These are phyloP conservation scores for Cynopterus brachyotis DNA, from an alignment of 2,113 vertebrate species.

Conservation along the genomic window DNA sequence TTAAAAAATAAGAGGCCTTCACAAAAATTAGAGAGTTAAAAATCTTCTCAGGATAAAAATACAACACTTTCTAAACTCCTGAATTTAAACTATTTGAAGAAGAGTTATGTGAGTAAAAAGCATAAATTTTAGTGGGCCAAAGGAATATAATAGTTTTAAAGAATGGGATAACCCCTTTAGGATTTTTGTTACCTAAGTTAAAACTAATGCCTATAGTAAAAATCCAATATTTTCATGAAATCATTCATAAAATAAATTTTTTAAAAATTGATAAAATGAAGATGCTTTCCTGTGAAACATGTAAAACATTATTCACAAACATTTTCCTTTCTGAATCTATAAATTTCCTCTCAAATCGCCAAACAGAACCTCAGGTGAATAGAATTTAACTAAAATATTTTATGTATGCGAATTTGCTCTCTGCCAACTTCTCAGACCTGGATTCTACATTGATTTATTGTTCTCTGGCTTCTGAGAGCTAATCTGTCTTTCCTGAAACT, in stretches of 20 bases:
- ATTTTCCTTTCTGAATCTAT: neutral
- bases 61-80: neutral
- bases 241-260: slow-evolving; percentile 10
- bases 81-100: slow-evolving; percentile 48
- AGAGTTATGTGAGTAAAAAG: slow-evolving; percentile 15
- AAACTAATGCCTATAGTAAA: neutral
- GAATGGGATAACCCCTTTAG: neutral
- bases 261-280: neutral
- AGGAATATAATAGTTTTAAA: slow-evolving; percentile 26
- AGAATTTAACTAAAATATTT: slow-evolving; percentile 60
- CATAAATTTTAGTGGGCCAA: neutral
- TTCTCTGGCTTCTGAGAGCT: slow-evolving; percentile 40
- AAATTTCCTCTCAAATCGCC: slow-evolving; percentile 10
- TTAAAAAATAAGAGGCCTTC: neutral
- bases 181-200: slow-evolving; percentile 39
- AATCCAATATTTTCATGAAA: neutral
- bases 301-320: slow-evolving; percentile 8
- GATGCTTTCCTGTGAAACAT: slow-evolving; percentile 43
- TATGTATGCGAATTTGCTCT: slow-evolving; percentile 51
- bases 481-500: slow-evolving; percentile 58
- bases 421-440: slow-evolving; percentile 36
- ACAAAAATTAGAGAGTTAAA: slow-evolving; percentile 14
- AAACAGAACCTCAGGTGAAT: slow-evolving; percentile 29
- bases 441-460: slow-evolving; percentile 64
- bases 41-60: neutral